A percentile compares a stretch with the other conserved stretches of the same genome.
These are phyloP conservation scores for Caenorhabditis drosophilae DNA, from an alignment of 2,888 invertebrate genomes.

Conservation along the genomic window DNA sequence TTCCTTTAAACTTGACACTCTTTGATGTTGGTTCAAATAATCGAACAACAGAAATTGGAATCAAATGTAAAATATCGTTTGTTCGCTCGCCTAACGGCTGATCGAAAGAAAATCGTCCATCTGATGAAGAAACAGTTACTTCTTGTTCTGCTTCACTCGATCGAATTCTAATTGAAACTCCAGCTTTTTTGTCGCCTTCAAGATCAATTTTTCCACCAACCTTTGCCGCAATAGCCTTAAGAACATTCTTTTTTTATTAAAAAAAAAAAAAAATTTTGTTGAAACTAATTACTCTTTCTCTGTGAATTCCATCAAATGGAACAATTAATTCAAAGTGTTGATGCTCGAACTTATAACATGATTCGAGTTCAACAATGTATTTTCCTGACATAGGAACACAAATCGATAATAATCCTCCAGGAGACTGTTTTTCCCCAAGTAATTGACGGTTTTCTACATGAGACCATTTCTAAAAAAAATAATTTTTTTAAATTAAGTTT, in stretches of 20 bases:
- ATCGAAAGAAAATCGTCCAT: slow-evolving; percentile 46
- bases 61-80: slow-evolving; percentile 32
- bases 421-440: slow-evolving; percentile 26
- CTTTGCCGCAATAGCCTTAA: slow-evolving; percentile 27
- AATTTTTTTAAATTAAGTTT: background rate
- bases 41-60: slow-evolving; percentile 43
- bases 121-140: slow-evolving; percentile 17
- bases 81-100: slow-evolving; percentile 35
- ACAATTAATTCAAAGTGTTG: slow-evolving; percentile 36
- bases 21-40: slow-evolving; percentile 56
- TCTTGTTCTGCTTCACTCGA: slow-evolving; percentile 43
- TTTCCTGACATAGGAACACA: slow-evolving; percentile 48
- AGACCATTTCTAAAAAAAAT: slow-evolving; percentile 38
- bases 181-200: slow-evolving; percentile 18
- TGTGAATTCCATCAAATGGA: slow-evolving; percentile 30
- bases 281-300: slow-evolving; percentile 7
- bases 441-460: slow-evolving; percentile 40
- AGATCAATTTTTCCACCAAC: slow-evolving; percentile 35
- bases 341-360: slow-evolving; percentile 47
- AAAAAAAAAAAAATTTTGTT: background rate
- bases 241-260: too few species aligned
- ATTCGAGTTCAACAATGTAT: slow-evolving; percentile 39
- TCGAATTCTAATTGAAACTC: slow-evolving; percentile 10
- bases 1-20: slow-evolving; percentile 46
- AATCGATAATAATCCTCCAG: slow-evolving; percentile 40